Conservation (phyloP, 2,888 invertebrate genomes). For the Ptychoptera contaminata region DNA sequence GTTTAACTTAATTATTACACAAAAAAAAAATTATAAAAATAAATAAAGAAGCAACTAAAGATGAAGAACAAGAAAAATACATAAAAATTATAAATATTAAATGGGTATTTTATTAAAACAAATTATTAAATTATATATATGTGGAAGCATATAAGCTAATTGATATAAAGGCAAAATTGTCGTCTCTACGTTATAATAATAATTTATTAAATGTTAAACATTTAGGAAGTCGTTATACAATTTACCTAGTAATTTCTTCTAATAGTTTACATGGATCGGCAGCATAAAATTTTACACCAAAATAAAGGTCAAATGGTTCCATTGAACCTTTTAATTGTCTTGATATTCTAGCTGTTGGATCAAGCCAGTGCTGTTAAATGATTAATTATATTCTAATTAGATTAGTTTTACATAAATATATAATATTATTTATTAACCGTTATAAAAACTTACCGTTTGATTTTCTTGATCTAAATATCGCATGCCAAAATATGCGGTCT, state of each 20-base stretch:
- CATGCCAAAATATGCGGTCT: constrained; percentile 92
- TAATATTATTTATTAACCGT: not conserved
- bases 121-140: no score
- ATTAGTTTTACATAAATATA: not conserved
- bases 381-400: not conserved
- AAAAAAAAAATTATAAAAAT: not conserved
- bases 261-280: constrained; percentile 91
- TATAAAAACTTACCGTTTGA: constrained; percentile 61
- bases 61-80: no score
- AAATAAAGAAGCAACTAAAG: not conserved
- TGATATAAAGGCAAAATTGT: no score
- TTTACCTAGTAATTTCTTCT: constrained; percentile 89
- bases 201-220: no score
- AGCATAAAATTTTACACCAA: constrained; percentile 94
- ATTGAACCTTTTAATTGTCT: constrained; percentile 65
- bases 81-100: no score
- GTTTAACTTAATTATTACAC: no score
- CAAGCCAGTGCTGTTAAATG: constrained; percentile 73
- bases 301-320: constrained; percentile 75
- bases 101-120: no score
- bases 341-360: constrained; percentile 73
- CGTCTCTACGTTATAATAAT: no score
- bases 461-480: constrained; percentile 84
- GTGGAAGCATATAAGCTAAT: no score
- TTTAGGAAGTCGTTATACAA: constrained; percentile 4